Conservation (phyloP, 2,113 vertebrate species). For the Bubalus kerabau region DNA sequence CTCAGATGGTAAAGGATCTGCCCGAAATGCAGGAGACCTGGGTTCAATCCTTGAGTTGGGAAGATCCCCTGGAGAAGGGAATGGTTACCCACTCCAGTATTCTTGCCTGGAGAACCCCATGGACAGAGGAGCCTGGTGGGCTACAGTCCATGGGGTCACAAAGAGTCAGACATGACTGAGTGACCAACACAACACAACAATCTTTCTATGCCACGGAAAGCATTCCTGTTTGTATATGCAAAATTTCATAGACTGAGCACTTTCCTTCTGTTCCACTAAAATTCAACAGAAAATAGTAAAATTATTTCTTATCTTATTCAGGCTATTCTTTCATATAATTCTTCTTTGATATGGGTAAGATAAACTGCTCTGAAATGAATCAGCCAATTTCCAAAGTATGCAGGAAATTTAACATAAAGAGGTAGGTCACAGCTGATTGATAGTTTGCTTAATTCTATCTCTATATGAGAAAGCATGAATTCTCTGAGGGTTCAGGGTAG, state of each 20-base stretch:
- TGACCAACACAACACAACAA: background rate
- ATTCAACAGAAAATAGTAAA: conserved; percentile 3
- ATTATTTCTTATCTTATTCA: background rate
- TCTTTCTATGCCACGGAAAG: background rate
- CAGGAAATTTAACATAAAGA: background rate
- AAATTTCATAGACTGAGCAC: background rate
- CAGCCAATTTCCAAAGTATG: background rate
- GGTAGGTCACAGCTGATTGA: background rate
- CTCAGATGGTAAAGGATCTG: background rate
- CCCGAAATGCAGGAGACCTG: background rate
- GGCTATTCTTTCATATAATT: background rate
- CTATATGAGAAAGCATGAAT: background rate
- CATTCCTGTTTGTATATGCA: background rate
- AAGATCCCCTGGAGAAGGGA: background rate
- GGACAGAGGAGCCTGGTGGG: background rate
- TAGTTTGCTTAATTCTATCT: background rate
- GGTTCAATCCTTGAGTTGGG: background rate
- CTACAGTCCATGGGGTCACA: background rate
- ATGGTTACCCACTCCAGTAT: background rate
- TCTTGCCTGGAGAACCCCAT: background rate
- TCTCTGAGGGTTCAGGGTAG: background rate
- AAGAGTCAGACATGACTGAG: background rate
- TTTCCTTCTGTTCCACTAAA: background rate
- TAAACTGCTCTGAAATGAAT: background rate
- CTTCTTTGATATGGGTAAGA: background rate